phyloP scores from a whole-genome alignment of 2,113 vertebrate genomes.

The Elaphurus davidianus region DNA sequence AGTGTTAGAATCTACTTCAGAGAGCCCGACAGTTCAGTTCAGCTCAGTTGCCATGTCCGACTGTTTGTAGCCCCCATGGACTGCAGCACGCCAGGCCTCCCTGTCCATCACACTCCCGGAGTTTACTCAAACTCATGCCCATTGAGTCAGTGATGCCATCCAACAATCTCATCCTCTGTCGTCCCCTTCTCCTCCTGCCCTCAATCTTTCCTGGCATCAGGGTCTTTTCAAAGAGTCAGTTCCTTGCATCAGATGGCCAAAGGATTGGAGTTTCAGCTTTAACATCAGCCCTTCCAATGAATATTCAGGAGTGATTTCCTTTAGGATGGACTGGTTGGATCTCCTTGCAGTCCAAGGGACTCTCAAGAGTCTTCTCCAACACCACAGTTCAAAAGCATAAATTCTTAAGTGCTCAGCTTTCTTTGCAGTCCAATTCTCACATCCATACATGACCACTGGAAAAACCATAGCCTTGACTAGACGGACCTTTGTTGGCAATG shows the following conservation, averaged over 20 bases:
- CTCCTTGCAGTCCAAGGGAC: neutral
- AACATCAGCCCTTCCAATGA: neutral
- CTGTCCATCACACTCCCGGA: neutral
- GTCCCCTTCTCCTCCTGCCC: neutral
- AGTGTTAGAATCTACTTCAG: neutral
- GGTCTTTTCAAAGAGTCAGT: neutral
- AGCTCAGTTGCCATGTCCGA: neutral
- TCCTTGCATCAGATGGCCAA: neutral
- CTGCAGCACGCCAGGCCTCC: neutral
- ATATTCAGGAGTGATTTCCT: too few relatives aligned
- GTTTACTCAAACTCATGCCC: neutral
- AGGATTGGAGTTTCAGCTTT: neutral
- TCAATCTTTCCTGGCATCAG: neutral
- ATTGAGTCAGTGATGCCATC: neutral
- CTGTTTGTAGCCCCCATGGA: neutral
- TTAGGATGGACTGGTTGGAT: too few relatives aligned
- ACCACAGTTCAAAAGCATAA: too few relatives aligned
- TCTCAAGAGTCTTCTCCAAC: too few relatives aligned
- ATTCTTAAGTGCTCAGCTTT: accelerated
- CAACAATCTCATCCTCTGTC: neutral
- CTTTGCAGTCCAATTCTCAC: too few relatives aligned
- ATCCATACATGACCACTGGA: too few relatives aligned
- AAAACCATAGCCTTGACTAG: too few relatives aligned
- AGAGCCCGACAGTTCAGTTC: neutral
- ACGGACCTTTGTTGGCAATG: too few relatives aligned